Base-by-base conservation (phyloP, 2,888 invertebrate genomes). In the Axea sp. region DNA sequence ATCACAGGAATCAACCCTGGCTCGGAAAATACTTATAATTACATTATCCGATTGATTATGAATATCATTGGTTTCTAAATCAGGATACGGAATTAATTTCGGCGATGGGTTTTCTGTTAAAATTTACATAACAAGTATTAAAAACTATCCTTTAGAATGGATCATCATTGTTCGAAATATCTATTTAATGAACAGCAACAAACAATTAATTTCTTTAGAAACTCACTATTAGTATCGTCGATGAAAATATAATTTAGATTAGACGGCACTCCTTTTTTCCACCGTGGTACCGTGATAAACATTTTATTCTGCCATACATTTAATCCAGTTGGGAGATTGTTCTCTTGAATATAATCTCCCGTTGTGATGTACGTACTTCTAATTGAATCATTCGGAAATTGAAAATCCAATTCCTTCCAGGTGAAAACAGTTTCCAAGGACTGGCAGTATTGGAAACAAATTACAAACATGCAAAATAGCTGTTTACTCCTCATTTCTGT, bases 21-120 rank as follows among this genome's bases (percentile, higher is more conserved):
- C 89, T 69, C 95, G 90, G 86, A 94, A 94, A 2, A 93, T 93
- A 1, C 93, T 95, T 47, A 94, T 89, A 33, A 94, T 91, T 0
- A 91, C 91, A 57, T 90, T 90, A 73, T 93, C 90, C 22, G 83
- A 82, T 0, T 87, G 82, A 77, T 88, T 88, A 0, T 82, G 92
- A 41, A 97, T 90, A 33, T 93, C 92, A 85, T 97, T 97, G 11
- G 94, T 93, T 79, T 92, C 90, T 89, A 93, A 92, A 76, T 91
- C 91, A 1, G 95, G 95, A 83, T 95, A 96, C 0, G 95, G 95
- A 45, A 89, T 92, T 17, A 95, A 85, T 6, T 88, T 88, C 14
- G 94, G 93, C 78, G 96, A 95, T 86, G 92, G 28, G 17, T 67
- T 72, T 30, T 28, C 73, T 73, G 41, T 3, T 43, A 53, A 22